These are phyloP conservation scores for Neoseiulus cucumeris DNA, from an alignment of 1,140 invertebrate genomes.

Conservation along the genomic window DNA sequence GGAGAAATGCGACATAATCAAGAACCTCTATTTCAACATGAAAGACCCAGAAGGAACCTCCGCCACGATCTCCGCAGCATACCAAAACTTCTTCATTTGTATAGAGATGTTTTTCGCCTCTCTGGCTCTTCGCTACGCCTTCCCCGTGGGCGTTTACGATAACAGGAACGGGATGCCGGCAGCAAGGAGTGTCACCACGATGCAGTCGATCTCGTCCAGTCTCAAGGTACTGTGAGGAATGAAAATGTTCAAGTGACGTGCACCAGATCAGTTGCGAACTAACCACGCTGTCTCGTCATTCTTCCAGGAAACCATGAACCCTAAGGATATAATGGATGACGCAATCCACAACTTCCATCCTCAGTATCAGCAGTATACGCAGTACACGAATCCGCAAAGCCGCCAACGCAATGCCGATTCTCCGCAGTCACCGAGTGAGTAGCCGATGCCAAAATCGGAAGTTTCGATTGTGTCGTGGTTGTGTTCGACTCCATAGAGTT, in stretches of 20 bases:
- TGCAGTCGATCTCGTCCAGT: conserved; percentile 96
- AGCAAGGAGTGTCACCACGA: conserved; percentile 75
- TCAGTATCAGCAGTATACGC: conserved; percentile 98
- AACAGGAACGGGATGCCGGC: conserved; percentile 50
- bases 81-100: conserved; percentile 98
- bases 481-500: too few species aligned
- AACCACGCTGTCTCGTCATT: too few species aligned
- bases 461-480: too few species aligned
- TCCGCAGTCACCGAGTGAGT: neutral
- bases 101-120: conserved; percentile 98
- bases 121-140: conserved; percentile 85
- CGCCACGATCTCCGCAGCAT: conserved; percentile 84
- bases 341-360: conserved; percentile 99
- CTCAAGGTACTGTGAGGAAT: conserved; percentile 43
- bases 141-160: conserved; percentile 41
- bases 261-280: too few species aligned
- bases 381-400: conserved; percentile 59
- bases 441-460: too few species aligned
- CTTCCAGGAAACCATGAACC: conserved; percentile 95
- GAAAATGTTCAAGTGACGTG: too few species aligned
- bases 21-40: conserved; percentile 64
- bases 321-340: conserved; percentile 99
- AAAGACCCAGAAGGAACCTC: conserved; percentile 25
- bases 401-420: neutral
- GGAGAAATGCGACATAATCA: conserved; percentile 83